Evolutionary conservation across 2,113 vertebrate genomes (phyloP).

Genomic region (Scalopus aquaticus): DNA sequence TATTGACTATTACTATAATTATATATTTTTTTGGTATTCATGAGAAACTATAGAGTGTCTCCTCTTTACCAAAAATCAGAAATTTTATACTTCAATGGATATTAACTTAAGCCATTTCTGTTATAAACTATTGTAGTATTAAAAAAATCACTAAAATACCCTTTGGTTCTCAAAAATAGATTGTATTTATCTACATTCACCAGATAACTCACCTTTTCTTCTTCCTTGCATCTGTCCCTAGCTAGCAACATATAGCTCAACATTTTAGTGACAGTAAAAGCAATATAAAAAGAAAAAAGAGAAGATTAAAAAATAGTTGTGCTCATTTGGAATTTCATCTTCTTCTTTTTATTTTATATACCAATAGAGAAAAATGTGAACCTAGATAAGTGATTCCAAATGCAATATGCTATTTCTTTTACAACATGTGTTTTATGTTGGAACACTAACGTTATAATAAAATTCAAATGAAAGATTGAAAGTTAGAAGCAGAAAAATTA

Average conservation of each 20-base stretch:
- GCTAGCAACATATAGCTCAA: not conserved
- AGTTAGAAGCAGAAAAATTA: constrained; percentile 25
- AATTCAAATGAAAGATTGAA: constrained; percentile 20
- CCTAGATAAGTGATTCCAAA: constrained; percentile 3
- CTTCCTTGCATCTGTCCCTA: not conserved
- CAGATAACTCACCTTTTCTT: not conserved
- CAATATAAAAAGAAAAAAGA: not conserved
- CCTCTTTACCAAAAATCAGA: not conserved
- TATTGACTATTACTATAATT: not conserved
- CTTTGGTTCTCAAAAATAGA: not conserved
- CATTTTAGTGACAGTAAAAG: not conserved
- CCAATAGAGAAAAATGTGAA: not conserved
- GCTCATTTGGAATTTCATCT: constrained; percentile 6
- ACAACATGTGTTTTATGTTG: not conserved
- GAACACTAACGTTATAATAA: not conserved
- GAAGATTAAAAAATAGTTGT: constrained; percentile 23
- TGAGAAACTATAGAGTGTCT: not conserved
- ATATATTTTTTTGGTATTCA: not conserved
- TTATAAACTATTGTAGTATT: not conserved
- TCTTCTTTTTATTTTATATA: constrained; percentile 7
- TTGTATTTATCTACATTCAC: not conserved
- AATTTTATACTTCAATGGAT: constrained; percentile 9
- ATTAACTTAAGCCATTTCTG: not conserved
- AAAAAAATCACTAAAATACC: not conserved
- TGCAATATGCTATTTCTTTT: not conserved